phyloP scores from a whole-genome alignment of 2,797 vertebrate species.

The Phalloptychus januarius region DNA sequence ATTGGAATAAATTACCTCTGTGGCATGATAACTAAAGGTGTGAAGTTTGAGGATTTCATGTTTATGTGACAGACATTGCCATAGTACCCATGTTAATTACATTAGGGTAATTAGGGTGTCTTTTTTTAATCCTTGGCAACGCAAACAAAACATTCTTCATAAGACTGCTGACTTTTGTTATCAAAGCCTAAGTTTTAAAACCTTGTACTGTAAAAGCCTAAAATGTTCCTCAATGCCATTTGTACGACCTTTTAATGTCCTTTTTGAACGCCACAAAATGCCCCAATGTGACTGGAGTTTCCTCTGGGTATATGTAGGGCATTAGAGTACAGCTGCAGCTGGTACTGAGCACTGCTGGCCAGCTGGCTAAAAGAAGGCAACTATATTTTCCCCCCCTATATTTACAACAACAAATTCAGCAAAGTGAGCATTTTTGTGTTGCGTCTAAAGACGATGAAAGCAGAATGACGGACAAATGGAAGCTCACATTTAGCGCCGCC shows the following conservation, averaged over 20 bases:
- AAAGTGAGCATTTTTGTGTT: background rate
- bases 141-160: background rate
- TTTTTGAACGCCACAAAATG: background rate
- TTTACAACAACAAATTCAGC: background rate
- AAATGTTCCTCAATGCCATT: background rate
- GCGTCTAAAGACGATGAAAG: constrained; percentile 22
- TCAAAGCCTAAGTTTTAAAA: background rate
- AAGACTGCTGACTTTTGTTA: background rate
- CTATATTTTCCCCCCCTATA: background rate
- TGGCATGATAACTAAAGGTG: background rate
- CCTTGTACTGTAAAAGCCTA: background rate
- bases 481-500: constrained; percentile 49
- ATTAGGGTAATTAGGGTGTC: background rate
- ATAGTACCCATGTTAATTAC: background rate
- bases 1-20: background rate
- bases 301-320: background rate
- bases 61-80: background rate
- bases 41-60: background rate
- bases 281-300: background rate
- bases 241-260: background rate
- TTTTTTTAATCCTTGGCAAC: background rate
- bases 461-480: constrained; percentile 33
- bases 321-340: background rate
- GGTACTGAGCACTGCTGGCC: background rate
- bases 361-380: background rate